Evolutionary conservation across 2,888 invertebrate genomes (phyloP), one percentile per base, ranked within the genome.

Genomic region (Torymus texanus): DNA sequence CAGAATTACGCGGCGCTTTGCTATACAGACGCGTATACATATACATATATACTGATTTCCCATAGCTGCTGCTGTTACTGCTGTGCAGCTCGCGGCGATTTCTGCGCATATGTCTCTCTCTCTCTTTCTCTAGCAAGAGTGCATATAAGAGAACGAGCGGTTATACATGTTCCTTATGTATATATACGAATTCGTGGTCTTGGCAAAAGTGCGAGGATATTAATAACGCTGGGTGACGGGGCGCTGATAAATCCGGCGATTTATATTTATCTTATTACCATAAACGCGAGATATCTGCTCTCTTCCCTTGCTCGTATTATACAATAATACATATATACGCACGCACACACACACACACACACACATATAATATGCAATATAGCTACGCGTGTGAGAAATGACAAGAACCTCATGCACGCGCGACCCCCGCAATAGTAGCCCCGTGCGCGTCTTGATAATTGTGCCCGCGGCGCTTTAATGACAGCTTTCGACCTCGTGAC

Each of bases 401-500:
- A 41, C 41, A 8, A 41, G 41, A 41, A 41, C 10, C 41, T 8
- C 41, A 8, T 1, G 41, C 41, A 1, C 41, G 41, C 41, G 41
- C 41, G 41, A 41, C 41, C 41, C 41, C 41, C 41, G 41, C 41
- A 41, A n/a, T n/a, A 41, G 41, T 41, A 41, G 41, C 41, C 41
- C 41, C 21, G 21, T 21, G 41, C 29, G 29, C 41, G 41, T 41
- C 41, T 41, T 41, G 41, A 8, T 41, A 41, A 59, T 59, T 62
- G 73, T 67, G 53, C 78, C 51, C 29, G 61, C 62, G 58, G 74
- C 73, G 16, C 62, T 68, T 59, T 68, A 74, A 74, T 56, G 73
- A 78, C 67, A 73, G 72, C 78, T 56, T 56, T 67, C 73, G 74
- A 66, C 72, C 73, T 78, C 73, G 62, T 50, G 51, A 24, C 18